A percentile compares a stretch with the other conserved stretches of the same genome.
phyloP scores from a whole-genome alignment of 1,140 invertebrate genomes.

The Teleogryllus occipitalis region DNA sequence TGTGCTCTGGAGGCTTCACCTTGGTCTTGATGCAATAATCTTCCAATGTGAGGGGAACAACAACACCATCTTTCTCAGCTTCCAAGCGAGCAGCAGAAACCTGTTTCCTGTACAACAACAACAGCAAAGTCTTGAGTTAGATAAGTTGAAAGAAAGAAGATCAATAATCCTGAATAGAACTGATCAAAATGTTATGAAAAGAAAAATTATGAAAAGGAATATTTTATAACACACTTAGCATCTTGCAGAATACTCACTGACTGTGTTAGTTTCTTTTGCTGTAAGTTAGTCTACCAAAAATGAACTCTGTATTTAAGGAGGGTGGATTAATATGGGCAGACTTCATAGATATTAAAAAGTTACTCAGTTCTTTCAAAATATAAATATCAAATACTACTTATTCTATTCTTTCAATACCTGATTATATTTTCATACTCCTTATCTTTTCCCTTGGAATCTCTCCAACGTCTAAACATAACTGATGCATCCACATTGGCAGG shows the following conservation, averaged over 20 bases:
- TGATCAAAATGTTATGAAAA: no score
- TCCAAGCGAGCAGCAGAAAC: slow-evolving; percentile 88
- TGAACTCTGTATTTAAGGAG: not conserved
- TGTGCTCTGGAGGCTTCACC: slow-evolving; percentile 66
- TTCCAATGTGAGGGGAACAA: slow-evolving; percentile 93
- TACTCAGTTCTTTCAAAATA: not conserved
- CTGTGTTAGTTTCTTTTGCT: no score
- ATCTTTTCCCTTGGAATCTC: slow-evolving; percentile 95
- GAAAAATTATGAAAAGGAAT: no score
- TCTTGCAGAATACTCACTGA: no score
- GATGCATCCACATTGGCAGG: slow-evolving; percentile 99
- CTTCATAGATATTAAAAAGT: not conserved
- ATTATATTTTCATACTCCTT: slow-evolving; percentile 99
- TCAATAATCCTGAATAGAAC: no score
- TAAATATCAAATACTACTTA: not conserved
- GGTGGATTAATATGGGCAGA: not conserved
- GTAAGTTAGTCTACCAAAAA: not conserved
- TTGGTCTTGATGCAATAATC: slow-evolving; percentile 95
- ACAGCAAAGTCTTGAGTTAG: no score
- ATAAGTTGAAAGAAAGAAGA: no score
- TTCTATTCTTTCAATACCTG: slow-evolving; percentile 50
- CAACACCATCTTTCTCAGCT: slow-evolving; percentile 92
- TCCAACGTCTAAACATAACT: slow-evolving; percentile 98
- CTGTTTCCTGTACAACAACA: slow-evolving; percentile 69
- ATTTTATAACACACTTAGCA: no score